phyloP scores from a whole-genome alignment of 2,113 vertebrate genomes.

The Corvus hawaiiensis region DNA sequence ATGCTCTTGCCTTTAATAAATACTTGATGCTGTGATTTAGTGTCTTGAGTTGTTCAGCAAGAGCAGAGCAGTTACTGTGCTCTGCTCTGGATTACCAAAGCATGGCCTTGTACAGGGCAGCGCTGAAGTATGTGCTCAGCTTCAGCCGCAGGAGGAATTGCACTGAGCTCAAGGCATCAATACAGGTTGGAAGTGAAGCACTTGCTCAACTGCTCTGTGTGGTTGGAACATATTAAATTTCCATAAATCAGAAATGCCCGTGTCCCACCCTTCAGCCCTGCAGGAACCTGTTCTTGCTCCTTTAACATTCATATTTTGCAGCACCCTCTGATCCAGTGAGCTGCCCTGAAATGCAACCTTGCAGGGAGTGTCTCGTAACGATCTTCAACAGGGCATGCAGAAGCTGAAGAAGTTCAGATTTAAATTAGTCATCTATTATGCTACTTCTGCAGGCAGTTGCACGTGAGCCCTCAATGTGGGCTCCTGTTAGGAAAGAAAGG shows the following conservation, averaged over 20 bases:
- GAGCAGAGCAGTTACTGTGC: background rate
- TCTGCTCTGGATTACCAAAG: background rate
- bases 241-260: background rate
- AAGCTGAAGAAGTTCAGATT: background rate
- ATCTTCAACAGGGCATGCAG: background rate
- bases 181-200: background rate
- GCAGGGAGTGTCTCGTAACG: background rate
- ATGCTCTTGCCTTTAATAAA: background rate
- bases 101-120: background rate
- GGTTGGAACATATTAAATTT: background rate
- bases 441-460: background rate
- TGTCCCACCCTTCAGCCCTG: background rate
- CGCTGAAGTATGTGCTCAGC: background rate
- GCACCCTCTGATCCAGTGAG: background rate
- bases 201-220: background rate
- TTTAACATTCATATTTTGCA: background rate
- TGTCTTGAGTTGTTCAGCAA: background rate
- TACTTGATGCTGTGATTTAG: background rate
- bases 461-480: accelerated
- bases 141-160: background rate
- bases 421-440: background rate
- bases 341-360: background rate
- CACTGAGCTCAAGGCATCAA: background rate
- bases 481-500: background rate
- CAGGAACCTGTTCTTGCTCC: background rate